Conservation (phyloP, 2,113 vertebrate species). For the Ictidomys tridecemlineatus region DNA sequence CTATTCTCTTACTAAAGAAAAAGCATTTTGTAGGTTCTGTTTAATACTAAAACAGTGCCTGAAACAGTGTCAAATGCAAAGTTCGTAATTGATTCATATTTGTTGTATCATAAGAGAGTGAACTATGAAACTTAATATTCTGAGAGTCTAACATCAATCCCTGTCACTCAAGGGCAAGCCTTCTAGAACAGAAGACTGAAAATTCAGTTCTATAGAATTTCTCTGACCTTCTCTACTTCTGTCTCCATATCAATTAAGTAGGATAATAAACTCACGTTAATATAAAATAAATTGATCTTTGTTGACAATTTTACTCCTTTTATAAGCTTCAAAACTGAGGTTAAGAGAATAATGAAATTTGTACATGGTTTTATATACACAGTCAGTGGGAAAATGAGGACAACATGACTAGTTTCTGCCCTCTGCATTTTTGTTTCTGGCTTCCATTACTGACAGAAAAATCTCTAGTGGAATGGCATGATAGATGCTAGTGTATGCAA, state of each 20-base stretch:
- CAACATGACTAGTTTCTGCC: not conserved
- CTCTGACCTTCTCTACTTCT: not conserved
- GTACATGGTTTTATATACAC: not conserved
- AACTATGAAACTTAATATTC: not conserved
- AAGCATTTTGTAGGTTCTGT: not conserved
- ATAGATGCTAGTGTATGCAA: not conserved
- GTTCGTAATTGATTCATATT: not conserved
- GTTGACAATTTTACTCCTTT: not conserved
- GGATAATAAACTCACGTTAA: not conserved
- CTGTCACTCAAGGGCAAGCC: not conserved
- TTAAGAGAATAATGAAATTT: not conserved
- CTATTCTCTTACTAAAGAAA: not conserved
- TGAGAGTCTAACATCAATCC: not conserved
- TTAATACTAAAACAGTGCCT: not conserved
- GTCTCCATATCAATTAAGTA: not conserved
- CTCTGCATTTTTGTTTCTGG: not conserved
- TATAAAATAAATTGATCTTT: not conserved
- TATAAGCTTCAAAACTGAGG: not conserved
- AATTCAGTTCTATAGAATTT: not conserved
- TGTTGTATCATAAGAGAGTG: not conserved
- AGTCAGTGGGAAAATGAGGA: not conserved
- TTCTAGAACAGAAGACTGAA: not conserved
- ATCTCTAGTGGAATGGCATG: not conserved
- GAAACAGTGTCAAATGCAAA: not conserved
- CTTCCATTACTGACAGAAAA: not conserved